Base-by-base conservation (phyloP, 2,797 vertebrate genomes). In the Taeniopygia guttata region DNA sequence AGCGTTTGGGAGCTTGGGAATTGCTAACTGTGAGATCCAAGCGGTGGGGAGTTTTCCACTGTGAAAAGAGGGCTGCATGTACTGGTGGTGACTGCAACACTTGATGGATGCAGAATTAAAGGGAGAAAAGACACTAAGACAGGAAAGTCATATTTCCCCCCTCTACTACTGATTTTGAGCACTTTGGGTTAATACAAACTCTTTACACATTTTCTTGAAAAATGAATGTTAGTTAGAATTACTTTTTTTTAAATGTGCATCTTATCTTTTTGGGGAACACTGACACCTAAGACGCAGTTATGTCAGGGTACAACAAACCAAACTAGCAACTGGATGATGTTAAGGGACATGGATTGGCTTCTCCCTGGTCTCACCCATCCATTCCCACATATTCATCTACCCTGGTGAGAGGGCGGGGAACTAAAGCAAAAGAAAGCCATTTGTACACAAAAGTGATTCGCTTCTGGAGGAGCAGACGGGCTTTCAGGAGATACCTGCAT, bases 11-110 rank as follows among this genome's bases (percentile, higher is more conserved):
- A 19, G 29, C 7, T 9, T 22, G 42, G 63, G 40, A 19, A 26
- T n/a, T n/a, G 43, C 32, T 16, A 10, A 7, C 23, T 1, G 0
- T 1, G 22, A 29, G n/a, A 25, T 12, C 13, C 26, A 2, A 21
- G 29, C 15, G 1, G 22, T 19, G 45, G 14, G 1, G 60, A 43
- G 54, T 8, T 38, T 27, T 4, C 7, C 2, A 0, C 25, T 38
- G 12, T 1, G 40, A 10, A 26, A 21, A 13, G 17, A 13, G 42
- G 2, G 49, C 75, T 45, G 29, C 12, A 0, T 9, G 62, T 54
- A 3, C 36, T 32, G 0, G 1, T 4, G 63, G 26, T 26, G 66
- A 8, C 16, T 52, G 19, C 6, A 43, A 12, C 68, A 2, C 64
- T 20, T 14, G 0, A 2, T 4, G 79, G 26, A 4, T 48, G 63